Evolutionary conservation across 2,888 invertebrate species (phyloP).

Genomic region (Buathra laborator): DNA sequence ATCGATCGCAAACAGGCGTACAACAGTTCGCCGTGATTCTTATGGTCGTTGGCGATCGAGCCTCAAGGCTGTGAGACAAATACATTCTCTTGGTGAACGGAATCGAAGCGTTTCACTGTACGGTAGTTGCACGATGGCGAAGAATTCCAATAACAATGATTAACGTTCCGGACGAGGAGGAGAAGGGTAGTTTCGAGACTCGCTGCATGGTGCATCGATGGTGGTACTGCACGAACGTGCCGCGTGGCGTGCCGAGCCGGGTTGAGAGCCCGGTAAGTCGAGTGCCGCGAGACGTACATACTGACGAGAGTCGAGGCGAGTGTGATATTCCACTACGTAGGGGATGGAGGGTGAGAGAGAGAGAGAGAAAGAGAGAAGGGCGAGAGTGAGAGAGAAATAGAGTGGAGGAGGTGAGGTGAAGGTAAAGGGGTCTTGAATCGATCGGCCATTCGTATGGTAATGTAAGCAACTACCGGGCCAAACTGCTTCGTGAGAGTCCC

Average conservation of each 20-base stretch:
- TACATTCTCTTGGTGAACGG: slow-evolving; percentile 17
- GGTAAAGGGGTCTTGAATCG: slow-evolving; percentile 80
- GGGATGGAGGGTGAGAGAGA: slow-evolving; percentile 14
- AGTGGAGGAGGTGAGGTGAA: slow-evolving; percentile 41
- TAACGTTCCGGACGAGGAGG: slow-evolving; percentile 74
- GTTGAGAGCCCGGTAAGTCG: slow-evolving; percentile 35
- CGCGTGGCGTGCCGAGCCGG: slow-evolving; percentile 64
- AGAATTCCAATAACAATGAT: slow-evolving; percentile 78
- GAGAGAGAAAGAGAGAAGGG: slow-evolving; percentile 38
- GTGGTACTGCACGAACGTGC: slow-evolving; percentile 65
- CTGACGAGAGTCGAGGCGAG: slow-evolving; percentile 36
- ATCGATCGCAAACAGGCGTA: not conserved
- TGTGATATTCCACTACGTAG: slow-evolving; percentile 60
- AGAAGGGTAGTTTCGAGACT: slow-evolving; percentile 68
- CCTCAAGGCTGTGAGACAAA: slow-evolving; percentile 5
- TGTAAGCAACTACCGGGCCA: slow-evolving; percentile 84
- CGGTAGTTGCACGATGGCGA: slow-evolving; percentile 63
- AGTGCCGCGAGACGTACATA: slow-evolving; percentile 59
- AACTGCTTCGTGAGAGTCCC: slow-evolving; percentile 79
- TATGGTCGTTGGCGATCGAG: slow-evolving; percentile 3
- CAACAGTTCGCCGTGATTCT: not conserved
- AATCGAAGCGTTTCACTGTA: slow-evolving; percentile 31
- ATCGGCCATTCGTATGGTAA: slow-evolving; percentile 85
- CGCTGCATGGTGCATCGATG: slow-evolving; percentile 65
- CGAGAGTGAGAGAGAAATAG: slow-evolving; percentile 29